phyloP scores from a whole-genome alignment of 2,797 vertebrate species.

The Onychomys leucogaster region DNA sequence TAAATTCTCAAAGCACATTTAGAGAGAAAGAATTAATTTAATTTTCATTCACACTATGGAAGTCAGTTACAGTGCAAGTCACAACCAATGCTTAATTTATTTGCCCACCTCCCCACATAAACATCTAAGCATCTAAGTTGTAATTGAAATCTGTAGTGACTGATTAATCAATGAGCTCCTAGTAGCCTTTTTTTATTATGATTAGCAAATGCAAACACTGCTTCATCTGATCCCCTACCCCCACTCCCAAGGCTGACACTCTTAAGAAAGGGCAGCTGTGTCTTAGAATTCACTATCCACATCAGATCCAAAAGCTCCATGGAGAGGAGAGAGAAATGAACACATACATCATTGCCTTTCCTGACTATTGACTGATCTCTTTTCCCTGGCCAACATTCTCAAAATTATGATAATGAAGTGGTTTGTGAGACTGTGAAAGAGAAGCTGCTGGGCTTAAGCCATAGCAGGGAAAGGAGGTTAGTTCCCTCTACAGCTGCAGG shows the following conservation, averaged over 20 bases:
- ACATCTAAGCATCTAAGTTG: constrained; percentile 69
- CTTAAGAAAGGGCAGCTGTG: constrained; percentile 10
- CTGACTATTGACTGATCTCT: constrained; percentile 33
- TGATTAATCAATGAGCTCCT: constrained; percentile 84
- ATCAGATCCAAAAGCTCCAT: constrained; percentile 7
- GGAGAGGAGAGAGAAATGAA: constrained; percentile 51
- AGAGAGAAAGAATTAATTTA: constrained; percentile 79
- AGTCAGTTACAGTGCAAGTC: constrained; percentile 68
- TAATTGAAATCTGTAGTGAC: constrained; percentile 83
- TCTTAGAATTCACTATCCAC: constrained; percentile 45
- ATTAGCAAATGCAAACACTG: constrained; percentile 63
- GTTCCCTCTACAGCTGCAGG: constrained; percentile 44
- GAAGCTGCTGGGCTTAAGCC: constrained; percentile 1
- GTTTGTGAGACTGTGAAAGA: constrained; percentile 7
- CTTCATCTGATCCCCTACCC: constrained; percentile 2
- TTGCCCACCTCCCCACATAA: constrained; percentile 75
- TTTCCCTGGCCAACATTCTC: constrained; percentile 54
- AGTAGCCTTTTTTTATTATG: constrained; percentile 83
- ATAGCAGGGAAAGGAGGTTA: neutral
- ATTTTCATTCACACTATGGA: constrained; percentile 69
- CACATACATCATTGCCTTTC: constrained; percentile 48
- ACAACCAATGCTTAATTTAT: constrained; percentile 76
- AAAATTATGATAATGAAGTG: constrained; percentile 72
- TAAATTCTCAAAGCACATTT: constrained; percentile 59
- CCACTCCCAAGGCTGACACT: neutral